phyloP scores from a whole-genome alignment of 2,888 invertebrate genomes.

The Resseliella maxima region DNA sequence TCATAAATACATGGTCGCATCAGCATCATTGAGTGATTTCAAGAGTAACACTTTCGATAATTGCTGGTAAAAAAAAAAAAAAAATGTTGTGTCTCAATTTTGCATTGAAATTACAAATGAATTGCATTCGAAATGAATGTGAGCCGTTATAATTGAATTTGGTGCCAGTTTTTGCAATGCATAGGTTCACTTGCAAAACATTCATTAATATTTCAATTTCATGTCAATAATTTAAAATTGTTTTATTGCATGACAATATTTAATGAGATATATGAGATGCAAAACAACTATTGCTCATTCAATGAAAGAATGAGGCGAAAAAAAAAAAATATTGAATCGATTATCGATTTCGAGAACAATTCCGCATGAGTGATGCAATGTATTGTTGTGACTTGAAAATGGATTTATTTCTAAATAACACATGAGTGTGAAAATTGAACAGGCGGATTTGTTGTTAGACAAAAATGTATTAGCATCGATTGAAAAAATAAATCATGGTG shows the following conservation, averaged over 20 bases:
- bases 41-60: too few relatives aligned
- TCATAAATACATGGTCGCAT: background rate
- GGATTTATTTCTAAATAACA: background rate
- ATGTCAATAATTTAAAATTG: background rate
- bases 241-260: background rate
- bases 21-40: background rate
- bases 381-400: background rate
- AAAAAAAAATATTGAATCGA: too few relatives aligned
- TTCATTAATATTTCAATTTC: background rate
- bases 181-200: background rate
- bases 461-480: background rate
- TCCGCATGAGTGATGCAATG: background rate
- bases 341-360: too few relatives aligned
- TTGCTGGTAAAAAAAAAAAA: too few relatives aligned
- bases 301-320: too few relatives aligned
- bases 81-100: background rate
- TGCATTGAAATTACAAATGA: background rate
- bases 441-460: background rate
- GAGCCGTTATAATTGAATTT: background rate
- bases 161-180: background rate
- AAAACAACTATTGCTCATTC: too few relatives aligned
- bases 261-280: background rate
- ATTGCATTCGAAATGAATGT: background rate
- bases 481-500: background rate
- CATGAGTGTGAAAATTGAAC: background rate